phyloP scores from a whole-genome alignment of 2,797 vertebrate genomes.

The Todus mexicanus region DNA sequence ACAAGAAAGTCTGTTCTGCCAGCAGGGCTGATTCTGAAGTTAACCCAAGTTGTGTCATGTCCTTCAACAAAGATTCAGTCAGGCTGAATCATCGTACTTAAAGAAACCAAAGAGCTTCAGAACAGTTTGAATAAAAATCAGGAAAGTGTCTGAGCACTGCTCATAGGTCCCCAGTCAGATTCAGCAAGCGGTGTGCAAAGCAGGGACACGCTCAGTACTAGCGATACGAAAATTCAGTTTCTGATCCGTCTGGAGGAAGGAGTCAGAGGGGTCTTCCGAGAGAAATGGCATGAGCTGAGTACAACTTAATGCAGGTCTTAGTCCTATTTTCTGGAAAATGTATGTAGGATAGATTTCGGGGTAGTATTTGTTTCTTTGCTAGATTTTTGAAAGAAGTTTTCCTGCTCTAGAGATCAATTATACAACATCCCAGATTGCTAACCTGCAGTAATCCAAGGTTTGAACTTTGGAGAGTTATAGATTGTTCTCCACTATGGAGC shows the following conservation, averaged over 20 bases:
- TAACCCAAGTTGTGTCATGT: constrained; percentile 43
- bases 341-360: neutral
- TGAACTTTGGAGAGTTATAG: neutral
- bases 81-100: constrained; percentile 11
- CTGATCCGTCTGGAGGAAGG: neutral
- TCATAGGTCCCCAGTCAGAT: neutral
- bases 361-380: neutral
- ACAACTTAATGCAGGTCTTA: neutral
- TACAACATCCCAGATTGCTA: neutral
- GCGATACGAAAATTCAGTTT: neutral
- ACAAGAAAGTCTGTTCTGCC: constrained; percentile 31
- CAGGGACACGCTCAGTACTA: neutral
- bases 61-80: neutral
- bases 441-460: neutral
- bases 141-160: neutral
- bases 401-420: neutral
- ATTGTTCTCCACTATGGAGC: neutral
- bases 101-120: neutral
- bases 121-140: neutral
- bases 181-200: neutral
- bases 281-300: neutral
- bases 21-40: constrained; percentile 30
- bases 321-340: neutral
- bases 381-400: neutral
- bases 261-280: neutral